These are phyloP conservation scores for Dendrocincla tyrannina DNA, from an alignment of 2,797 vertebrate genomes.

Conservation along the genomic window DNA sequence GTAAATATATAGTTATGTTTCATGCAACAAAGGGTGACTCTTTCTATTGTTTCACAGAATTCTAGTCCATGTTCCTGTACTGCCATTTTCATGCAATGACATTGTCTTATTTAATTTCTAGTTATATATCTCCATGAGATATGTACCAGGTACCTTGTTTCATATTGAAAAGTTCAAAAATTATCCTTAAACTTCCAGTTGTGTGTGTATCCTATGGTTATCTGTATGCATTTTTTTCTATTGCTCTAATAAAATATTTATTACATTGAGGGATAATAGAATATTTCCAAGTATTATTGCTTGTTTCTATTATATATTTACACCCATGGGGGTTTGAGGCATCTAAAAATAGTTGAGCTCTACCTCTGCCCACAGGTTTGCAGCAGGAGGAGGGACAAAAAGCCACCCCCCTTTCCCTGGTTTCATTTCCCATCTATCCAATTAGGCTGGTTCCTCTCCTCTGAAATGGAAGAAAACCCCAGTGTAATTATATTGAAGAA, in stretches of 20 bases:
- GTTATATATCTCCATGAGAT: slow-evolving; percentile 93
- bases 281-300: neutral
- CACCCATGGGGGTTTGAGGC: neutral
- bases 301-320: fast-evolving
- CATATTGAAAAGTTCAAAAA: slow-evolving; percentile 96
- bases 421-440: neutral
- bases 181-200: slow-evolving; percentile 77
- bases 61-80: slow-evolving; percentile 48
- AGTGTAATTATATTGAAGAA: neutral
- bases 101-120: slow-evolving; percentile 57
- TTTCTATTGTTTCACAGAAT: slow-evolving; percentile 47
- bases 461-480: fast-evolving
- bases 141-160: slow-evolving; percentile 85
- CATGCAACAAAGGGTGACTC: slow-evolving; percentile 39
- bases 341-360: neutral
- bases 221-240: slow-evolving; percentile 81
- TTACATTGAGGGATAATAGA: slow-evolving; percentile 39
- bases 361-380: neutral
- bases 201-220: slow-evolving; percentile 82
- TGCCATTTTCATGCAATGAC: slow-evolving; percentile 19
- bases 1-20: slow-evolving; percentile 26
- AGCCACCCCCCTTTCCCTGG: neutral
- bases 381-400: neutral
- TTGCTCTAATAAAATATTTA: slow-evolving; percentile 81
- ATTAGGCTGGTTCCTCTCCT: neutral